These are phyloP conservation scores for Sula dactylatra DNA, from an alignment of 2,113 vertebrate species.

Conservation along the genomic window DNA sequence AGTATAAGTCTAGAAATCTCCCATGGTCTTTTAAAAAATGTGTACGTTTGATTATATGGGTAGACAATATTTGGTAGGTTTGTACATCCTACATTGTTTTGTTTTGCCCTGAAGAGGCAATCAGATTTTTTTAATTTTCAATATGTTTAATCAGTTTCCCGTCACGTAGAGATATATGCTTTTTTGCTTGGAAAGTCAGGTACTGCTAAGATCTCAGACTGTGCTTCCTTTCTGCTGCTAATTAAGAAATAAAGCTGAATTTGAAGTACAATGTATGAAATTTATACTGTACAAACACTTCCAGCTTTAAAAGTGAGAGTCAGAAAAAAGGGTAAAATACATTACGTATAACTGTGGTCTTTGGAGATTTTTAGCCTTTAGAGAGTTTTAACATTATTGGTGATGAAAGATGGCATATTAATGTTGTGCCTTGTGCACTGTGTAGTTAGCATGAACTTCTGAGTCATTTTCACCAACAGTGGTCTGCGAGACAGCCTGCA, in stretches of 20 bases:
- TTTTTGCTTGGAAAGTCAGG: not conserved
- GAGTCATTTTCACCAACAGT: fast-evolving
- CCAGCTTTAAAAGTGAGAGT: not conserved
- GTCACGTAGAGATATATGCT: not conserved
- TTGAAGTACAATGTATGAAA: not conserved
- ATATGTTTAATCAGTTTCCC: not conserved
- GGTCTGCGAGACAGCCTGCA: not conserved
- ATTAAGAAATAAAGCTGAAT: not conserved
- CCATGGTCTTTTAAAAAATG: not conserved
- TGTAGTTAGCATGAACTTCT: too few relatives aligned
- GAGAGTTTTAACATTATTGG: not conserved
- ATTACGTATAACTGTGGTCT: not conserved
- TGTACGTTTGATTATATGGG: not conserved
- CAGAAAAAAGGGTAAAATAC: not conserved
- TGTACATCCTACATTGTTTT: not conserved
- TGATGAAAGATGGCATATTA: not conserved
- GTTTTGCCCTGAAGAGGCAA: not conserved
- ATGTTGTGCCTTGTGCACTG: not conserved
- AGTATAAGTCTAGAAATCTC: not conserved
- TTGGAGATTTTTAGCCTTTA: not conserved
- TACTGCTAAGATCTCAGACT: not conserved
- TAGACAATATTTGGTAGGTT: not conserved
- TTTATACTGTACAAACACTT: not conserved
- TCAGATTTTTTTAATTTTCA: not conserved
- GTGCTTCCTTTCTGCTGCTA: not conserved